Evolutionary conservation across 2,888 invertebrate species (phyloP), one percentile per base, ranked within the genome.

Genomic region (Lochmaea capreae): DNA sequence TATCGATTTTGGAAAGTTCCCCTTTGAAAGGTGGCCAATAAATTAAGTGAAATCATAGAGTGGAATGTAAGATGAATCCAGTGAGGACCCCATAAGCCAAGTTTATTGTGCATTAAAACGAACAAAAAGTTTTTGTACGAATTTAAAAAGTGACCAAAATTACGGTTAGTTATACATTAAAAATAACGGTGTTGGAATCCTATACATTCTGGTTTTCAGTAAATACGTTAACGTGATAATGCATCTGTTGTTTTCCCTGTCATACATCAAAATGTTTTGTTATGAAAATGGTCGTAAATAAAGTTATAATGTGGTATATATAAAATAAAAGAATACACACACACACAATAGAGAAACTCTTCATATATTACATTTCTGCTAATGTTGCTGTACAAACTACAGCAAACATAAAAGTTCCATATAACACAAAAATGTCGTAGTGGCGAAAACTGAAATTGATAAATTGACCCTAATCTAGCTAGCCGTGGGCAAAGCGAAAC

Each of bases 361-460:
- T 81, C 81, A 80, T 82, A 83, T 82, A 81, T 83, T 81, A 81
- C 80, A 79, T 82, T 83, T 83, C 81, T 82, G 82, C 79, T 83
- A 83, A 83, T 83, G 83, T 78, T 79, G 81, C 80, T 79, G 79
- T 79, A 80, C 81, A 81, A 82, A 82, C 79, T 80, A 81, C 79
- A 77, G 80, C 81, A 81, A 81, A 81, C 80, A 81, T 81, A 79
- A 80, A 82, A 80, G 80, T 80, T 68, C 79, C 81, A 81, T 80
- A 81, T 80, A 81, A 80, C 80, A 81, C 77, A 78, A 79, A 80
- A 80, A 79, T 83, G 81, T 81, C 81, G 78, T 77, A 78, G 80
- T 78, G 79, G 82, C 81, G 80, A 80, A 82, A 83, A 81, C 81
- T 81, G 82, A 82, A 83, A 82, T 83, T 83, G 83, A 83, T 83